Base-by-base conservation (phyloP, 92 coral and sea anemone genomes). In the Ricordea florida region DNA sequence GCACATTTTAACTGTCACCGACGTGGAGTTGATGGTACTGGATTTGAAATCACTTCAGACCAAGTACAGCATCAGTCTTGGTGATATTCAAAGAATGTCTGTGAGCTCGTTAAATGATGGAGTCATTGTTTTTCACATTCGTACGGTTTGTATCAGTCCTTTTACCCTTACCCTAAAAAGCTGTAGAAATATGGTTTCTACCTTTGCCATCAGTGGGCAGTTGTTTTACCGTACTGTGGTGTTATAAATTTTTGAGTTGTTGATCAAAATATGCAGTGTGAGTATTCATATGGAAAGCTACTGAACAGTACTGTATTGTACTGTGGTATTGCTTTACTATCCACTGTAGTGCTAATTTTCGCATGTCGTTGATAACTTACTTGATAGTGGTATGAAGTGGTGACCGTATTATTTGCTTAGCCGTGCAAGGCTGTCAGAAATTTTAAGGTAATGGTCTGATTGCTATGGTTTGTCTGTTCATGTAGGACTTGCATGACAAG, bases 31-130 rank as follows among this genome's bases (percentile, higher is more conserved):
- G 45, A 29, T 91, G 36, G 89, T 94, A 3, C 74, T 80, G 31
- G 96, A 94, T 62, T 90, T 88, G 18, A 94, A 91, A 80, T 80
- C 87, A 11, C 62, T 88, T 17, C 55, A 66, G 16, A 43, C 81
- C 48, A 94, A 94, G 69, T 91, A 91, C 89, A 84, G 71, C 62
- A 71, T 87, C 29, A 83, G 78, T 16, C 88, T 94, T 29, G 84
- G 80, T 15, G 97, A 94, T 25, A 72, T 94, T 24, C 89, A 78
- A 35, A 86, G 86, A 57, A 78, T 94, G 16, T 94, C 98, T 9
- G 98, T 87, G 62, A 91, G 97, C 23, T 87, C 98, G 1, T 74
- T 88, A 35, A 81, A 78, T 18, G 98, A 94, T 41, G 97, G 96
- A 29, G 66, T 94, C n/a, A 79, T 91, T 8, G 85, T 85, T 43